A percentile compares a stretch with the other conserved stretches of the same genome.
phyloP scores from a whole-genome alignment of 2,888 invertebrate genomes.

The Vanessa cardui region DNA sequence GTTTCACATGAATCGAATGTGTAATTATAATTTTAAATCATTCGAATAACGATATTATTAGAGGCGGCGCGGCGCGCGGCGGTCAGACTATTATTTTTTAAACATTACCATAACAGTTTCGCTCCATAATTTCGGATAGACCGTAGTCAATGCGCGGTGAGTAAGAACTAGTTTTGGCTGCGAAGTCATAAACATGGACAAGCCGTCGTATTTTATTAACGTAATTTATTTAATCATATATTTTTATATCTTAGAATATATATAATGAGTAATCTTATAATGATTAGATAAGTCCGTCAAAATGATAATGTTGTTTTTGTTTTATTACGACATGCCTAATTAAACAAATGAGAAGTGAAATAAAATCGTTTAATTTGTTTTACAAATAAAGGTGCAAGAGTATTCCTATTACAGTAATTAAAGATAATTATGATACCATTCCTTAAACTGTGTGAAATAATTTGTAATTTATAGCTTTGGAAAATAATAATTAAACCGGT shows the following conservation, averaged over 20 bases:
- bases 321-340: too few species aligned
- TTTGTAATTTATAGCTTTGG: not conserved
- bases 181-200: slow-evolving; percentile 40
- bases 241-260: not conserved
- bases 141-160: slow-evolving; percentile 47
- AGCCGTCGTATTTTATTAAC: slow-evolving; percentile 3
- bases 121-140: slow-evolving; percentile 38
- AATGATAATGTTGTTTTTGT: too few species aligned
- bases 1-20: not conserved
- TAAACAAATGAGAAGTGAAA: too few species aligned
- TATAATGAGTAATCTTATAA: too few species aligned
- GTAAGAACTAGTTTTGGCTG: slow-evolving; percentile 41
- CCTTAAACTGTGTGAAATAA: not conserved
- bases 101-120: slow-evolving; percentile 38
- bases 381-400: not conserved
- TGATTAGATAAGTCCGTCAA: too few species aligned
- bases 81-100: slow-evolving; percentile 31
- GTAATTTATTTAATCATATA: not conserved
- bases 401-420: not conserved
- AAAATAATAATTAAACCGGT: slow-evolving; percentile 4
- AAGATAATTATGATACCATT: not conserved
- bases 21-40: not conserved
- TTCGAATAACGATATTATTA: slow-evolving; percentile 28
- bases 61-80: too few species aligned
- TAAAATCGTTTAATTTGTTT: too few species aligned